A percentile compares a stretch with the other conserved stretches of the same genome.
phyloP scores from a whole-genome alignment of 2,888 invertebrate species.

The Idaea biselata region DNA sequence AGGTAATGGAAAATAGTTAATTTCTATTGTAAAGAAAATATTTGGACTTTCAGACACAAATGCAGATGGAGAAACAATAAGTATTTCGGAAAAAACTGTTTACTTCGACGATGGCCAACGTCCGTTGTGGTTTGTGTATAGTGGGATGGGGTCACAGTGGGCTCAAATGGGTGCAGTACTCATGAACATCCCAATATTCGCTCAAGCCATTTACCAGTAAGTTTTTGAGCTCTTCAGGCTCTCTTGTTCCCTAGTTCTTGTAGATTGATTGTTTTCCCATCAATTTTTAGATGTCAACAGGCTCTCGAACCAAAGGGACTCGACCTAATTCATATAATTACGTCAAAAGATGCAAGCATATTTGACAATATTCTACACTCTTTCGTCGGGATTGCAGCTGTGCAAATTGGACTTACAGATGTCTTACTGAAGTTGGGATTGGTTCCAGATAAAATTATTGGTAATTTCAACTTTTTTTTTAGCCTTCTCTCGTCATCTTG shows the following conservation, averaged over 20 bases:
- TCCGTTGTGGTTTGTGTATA: constrained; percentile 86
- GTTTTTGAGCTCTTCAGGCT: not conserved
- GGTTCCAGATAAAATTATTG: constrained; percentile 47
- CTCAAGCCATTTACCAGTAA: constrained; percentile 71
- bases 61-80: constrained; percentile 44
- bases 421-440: constrained; percentile 39
- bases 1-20: not conserved
- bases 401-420: constrained; percentile 70
- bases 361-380: constrained; percentile 82
- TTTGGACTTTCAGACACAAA: constrained; percentile 38
- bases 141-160: constrained; percentile 88
- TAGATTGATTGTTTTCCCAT: not conserved
- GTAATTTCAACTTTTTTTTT: constrained; percentile 61
- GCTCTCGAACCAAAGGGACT: constrained; percentile 26
- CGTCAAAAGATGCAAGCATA: constrained; percentile 65
- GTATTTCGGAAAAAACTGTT: constrained; percentile 40
- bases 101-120: constrained; percentile 55
- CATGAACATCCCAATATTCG: constrained; percentile 82
- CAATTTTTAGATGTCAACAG: constrained; percentile 21
- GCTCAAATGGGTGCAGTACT: constrained; percentile 83
- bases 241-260: not conserved
- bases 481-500: too few relatives aligned
- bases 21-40: not conserved
- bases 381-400: constrained; percentile 87
- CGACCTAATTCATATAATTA: constrained; percentile 28